These are phyloP conservation scores for Glaucomys volans DNA, from an alignment of 2,113 vertebrate genomes.

Conservation along the genomic window DNA sequence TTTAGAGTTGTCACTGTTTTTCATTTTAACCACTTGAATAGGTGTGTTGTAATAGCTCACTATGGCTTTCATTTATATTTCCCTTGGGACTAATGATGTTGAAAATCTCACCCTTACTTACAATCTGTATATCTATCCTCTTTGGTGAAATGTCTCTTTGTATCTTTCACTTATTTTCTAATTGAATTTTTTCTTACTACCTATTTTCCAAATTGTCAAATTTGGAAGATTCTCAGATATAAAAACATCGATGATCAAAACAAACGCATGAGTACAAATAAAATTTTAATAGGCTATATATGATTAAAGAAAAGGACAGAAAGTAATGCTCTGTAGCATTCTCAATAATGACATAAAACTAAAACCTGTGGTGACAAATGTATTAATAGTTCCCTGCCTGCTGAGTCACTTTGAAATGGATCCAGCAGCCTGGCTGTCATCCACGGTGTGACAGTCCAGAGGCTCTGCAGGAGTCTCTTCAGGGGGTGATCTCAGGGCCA, in stretches of 20 bases:
- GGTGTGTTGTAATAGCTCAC: background rate
- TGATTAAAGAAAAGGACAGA: background rate
- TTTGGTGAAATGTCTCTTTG: background rate
- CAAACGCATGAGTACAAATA: background rate
- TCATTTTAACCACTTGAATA: background rate
- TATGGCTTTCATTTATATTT: background rate
- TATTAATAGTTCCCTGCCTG: background rate
- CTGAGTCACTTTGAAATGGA: conserved; percentile 43
- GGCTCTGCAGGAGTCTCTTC: background rate
- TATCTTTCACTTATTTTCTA: background rate
- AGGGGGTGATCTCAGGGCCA: background rate
- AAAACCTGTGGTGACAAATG: conserved; percentile 13
- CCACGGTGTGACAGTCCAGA: background rate
- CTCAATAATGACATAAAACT: conserved; percentile 1
- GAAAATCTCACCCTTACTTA: background rate
- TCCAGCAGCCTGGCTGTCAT: background rate
- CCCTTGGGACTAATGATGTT: too few relatives aligned
- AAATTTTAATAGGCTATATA: background rate
- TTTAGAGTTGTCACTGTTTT: background rate
- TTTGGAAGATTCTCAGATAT: background rate
- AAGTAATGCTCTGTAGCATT: background rate
- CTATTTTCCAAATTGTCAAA: conserved; percentile 16
- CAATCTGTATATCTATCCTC: background rate
- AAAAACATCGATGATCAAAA: background rate
- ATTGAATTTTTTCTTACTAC: background rate